phyloP scores from a whole-genome alignment of 2,888 invertebrate species.

The Disparrhopalites patrizii region DNA sequence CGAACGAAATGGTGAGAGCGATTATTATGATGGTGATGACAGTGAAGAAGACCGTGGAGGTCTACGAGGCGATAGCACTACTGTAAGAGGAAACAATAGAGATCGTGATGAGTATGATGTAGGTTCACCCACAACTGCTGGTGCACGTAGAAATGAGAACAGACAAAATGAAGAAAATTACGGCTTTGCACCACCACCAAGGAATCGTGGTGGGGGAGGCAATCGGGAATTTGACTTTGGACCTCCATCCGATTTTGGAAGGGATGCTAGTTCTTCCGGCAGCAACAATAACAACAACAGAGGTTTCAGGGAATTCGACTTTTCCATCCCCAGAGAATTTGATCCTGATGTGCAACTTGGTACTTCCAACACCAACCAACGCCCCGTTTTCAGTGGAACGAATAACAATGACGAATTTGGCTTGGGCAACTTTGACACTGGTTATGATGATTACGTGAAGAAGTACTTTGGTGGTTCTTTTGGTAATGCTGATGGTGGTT shows the following conservation, averaged over 20 bases:
- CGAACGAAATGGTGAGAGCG: constrained; percentile 29
- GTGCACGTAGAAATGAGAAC: constrained; percentile 13
- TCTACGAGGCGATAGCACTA: neutral
- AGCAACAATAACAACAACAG: constrained; percentile 21
- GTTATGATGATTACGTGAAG: constrained; percentile 54
- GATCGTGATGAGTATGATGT: neutral
- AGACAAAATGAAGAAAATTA: constrained; percentile 17
- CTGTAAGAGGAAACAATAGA: neutral
- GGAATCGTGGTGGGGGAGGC: constrained; percentile 5
- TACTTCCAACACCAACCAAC: constrained; percentile 31
- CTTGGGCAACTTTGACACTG: constrained; percentile 36
- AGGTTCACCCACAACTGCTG: constrained; percentile 7
- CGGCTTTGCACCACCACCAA: constrained; percentile 25
- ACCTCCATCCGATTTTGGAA: constrained; percentile 37
- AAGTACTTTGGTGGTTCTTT: constrained; percentile 53
- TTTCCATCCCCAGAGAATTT: constrained; percentile 44
- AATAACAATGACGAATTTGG: constrained; percentile 22
- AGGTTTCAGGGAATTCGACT: constrained; percentile 34
- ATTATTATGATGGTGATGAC: constrained; percentile 12
- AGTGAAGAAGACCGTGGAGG: constrained; percentile 6
- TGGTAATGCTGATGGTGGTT: constrained; percentile 1
- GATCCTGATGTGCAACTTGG: constrained; percentile 43
- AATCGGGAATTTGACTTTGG: constrained; percentile 35
- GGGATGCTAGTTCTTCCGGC: constrained; percentile 22
- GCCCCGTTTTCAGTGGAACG: constrained; percentile 30